Evolutionary conservation across 2,888 invertebrate species (phyloP), one percentile per base, ranked within the genome.

Genomic region (Cheilosia grossa): DNA sequence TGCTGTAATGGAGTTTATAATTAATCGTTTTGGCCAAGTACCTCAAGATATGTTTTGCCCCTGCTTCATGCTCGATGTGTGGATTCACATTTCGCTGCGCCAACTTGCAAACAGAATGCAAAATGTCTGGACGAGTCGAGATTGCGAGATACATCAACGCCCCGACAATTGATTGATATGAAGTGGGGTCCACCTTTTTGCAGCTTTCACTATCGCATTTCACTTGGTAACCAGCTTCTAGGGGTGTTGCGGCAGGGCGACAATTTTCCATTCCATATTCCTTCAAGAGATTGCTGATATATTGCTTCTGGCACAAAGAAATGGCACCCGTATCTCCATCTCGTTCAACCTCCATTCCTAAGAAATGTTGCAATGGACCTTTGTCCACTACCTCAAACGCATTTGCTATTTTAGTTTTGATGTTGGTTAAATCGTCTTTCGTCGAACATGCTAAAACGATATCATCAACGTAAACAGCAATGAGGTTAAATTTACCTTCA

Each of bases 11-110:
- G 6, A 27, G 27, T 27, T 27, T 27, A 27, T 5, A 27, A 27
- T 27, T 27, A 6, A 27, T 27, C 27, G 0, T 6, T 27, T 27
- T 21, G 1, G 21, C 21, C 24, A 24, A 5, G 24, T 24, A 24
- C 24, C 24, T 3, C 24, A 24, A 24, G 0, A 24, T 24, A 24
- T 0, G 24, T 3, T 86, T 87, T 17, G 81, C 86, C 7, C 75
- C 87, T 7, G 59, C 54, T 59, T 87, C 37, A 51, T 88, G 88
- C n/a, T n/a, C n/a, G n/a, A n/a, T n/a, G n/a, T n/a, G n/a, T n/a
- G n/a, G n/a, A n/a, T n/a, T n/a, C n/a, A n/a, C n/a, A n/a, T n/a
- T n/a, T n/a, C n/a, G n/a, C 56, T 89, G 88, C 0, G 88, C 72
- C 19, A 87, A 44, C 70, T 49, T 63, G 47, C 49, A 64, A 15